Evolutionary conservation across 1,140 invertebrate genomes (phyloP), one percentile per base, ranked within the genome.

Genomic region (Coelopa frigida): DNA sequence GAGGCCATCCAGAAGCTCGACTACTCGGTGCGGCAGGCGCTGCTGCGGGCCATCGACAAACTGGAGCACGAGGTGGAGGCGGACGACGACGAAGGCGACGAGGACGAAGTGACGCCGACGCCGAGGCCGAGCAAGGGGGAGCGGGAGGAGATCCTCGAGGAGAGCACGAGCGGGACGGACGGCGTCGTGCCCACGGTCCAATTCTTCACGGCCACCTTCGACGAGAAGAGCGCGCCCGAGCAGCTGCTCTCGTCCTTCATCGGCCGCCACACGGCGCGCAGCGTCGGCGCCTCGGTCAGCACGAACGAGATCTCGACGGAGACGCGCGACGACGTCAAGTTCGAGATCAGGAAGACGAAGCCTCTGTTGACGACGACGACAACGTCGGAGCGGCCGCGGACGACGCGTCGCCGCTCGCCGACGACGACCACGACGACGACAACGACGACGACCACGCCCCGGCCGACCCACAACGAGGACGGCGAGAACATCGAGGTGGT

Each of bases 11-110:
- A 77, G 41, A 68, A 68, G 27, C 55, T 85, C 32, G 82, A 85
- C 64, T 82, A 81, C 27, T 80, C 78, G 32, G 73, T 85, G 36
- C 70, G 82, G 5, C 79, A 79, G 64, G 82, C 82, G 2, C 63
- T 85, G n/a, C 61, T 85, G 8, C 79, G 79, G 60, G 83, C 83
- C 3, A 70, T 85, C 1, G 79, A 77, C 33, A 80, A 84, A 50
- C 61, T 85, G 24, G 82, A 85, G 70, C 71, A 75, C 40, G 71
- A 70, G 52, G 70, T 67, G 45, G 59, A 58, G 29, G 57, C 65
- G 6, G 62, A 66, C 24, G 56, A 64, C 15, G 66, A 59, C 38
- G 57, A 46, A 4, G 59, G 57, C 15, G 58, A 56, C 12, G 44
- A 52, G 1, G 65, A 64, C 5, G 50, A 55, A 14, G 14, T 29